A percentile compares a stretch with the other conserved stretches of the same genome.
These are phyloP conservation scores for Norana najaformis DNA, from an alignment of 2,888 invertebrate species.

Conservation along the genomic window DNA sequence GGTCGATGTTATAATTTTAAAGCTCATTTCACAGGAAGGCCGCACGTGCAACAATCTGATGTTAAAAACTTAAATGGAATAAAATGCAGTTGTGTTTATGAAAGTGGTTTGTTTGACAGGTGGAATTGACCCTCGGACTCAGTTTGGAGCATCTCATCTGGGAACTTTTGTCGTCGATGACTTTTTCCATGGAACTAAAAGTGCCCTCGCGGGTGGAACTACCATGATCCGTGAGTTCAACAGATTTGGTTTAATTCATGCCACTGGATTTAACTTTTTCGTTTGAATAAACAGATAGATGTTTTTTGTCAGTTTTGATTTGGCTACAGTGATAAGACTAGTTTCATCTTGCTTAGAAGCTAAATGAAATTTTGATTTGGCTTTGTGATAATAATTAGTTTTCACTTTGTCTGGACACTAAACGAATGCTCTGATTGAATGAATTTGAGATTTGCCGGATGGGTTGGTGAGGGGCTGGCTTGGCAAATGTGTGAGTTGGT, in stretches of 20 bases:
- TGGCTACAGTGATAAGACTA: too few relatives aligned
- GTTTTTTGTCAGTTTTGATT: neutral
- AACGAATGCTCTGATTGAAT: neutral
- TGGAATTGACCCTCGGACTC: constrained; percentile 96
- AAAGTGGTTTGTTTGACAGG: constrained; percentile 64
- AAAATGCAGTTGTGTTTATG: neutral
- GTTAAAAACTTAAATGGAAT: too few relatives aligned
- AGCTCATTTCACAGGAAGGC: too few relatives aligned
- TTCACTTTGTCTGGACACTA: neutral
- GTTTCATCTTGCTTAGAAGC: too few relatives aligned
- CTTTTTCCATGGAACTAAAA: constrained; percentile 94
- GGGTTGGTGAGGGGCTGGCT: neutral
- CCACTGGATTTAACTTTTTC: neutral
- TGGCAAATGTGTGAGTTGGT: neutral
- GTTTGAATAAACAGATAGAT: neutral
- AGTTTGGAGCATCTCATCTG: constrained; percentile 92
- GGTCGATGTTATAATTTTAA: too few relatives aligned
- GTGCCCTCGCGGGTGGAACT: constrained; percentile 95
- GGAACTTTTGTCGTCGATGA: constrained; percentile 86
- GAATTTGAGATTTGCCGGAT: neutral
- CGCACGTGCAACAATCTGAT: too few relatives aligned
- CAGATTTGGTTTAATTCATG: neutral
- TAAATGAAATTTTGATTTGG: too few relatives aligned
- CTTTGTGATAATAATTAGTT: too few relatives aligned
- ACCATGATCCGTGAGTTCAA: constrained; percentile 84